Evolutionary conservation across 1,140 invertebrate genomes (phyloP).

Genomic region (Carcinoscorpius rotundicauda): DNA sequence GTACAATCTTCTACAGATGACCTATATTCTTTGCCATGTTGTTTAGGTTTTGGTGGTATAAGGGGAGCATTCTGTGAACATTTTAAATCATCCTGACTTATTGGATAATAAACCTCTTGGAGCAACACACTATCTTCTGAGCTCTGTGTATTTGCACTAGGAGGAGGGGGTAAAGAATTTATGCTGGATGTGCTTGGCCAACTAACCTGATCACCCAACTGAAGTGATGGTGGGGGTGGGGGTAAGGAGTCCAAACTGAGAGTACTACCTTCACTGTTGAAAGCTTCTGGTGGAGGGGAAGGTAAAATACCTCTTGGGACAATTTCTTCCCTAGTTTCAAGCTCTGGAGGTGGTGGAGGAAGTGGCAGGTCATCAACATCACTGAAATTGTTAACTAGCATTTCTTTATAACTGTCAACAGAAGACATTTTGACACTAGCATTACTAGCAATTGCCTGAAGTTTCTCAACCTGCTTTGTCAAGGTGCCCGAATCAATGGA

Average conservation of each 20-base stretch:
- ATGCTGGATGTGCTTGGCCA: slow-evolving; percentile 25
- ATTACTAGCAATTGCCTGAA: too few relatives aligned
- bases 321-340: slow-evolving; percentile 13
- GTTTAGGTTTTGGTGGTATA: too few relatives aligned
- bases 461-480: neutral
- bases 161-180: slow-evolving; percentile 32
- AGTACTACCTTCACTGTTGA: slow-evolving; percentile 16
- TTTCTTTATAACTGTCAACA: neutral
- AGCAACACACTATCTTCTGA: too few relatives aligned
- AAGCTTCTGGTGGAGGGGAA: slow-evolving; percentile 40
- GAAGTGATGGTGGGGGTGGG: slow-evolving; percentile 29
- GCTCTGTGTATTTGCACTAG: slow-evolving; percentile 23
- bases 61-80: too few relatives aligned
- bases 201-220: slow-evolving; percentile 20
- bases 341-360: slow-evolving; percentile 29
- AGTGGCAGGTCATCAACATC: slow-evolving; percentile 26
- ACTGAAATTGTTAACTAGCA: slow-evolving; percentile 10
- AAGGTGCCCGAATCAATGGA: slow-evolving; percentile 8
- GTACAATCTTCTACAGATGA: too few relatives aligned
- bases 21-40: too few relatives aligned
- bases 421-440: too few relatives aligned
- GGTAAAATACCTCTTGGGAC: slow-evolving; percentile 33
- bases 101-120: too few relatives aligned
- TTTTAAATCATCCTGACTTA: too few relatives aligned
- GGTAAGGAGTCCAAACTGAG: slow-evolving; percentile 30